Evolutionary conservation across 2,797 vertebrate genomes (phyloP), one percentile per base, ranked within the genome.

Genomic region (Enteromius viviparus): DNA sequence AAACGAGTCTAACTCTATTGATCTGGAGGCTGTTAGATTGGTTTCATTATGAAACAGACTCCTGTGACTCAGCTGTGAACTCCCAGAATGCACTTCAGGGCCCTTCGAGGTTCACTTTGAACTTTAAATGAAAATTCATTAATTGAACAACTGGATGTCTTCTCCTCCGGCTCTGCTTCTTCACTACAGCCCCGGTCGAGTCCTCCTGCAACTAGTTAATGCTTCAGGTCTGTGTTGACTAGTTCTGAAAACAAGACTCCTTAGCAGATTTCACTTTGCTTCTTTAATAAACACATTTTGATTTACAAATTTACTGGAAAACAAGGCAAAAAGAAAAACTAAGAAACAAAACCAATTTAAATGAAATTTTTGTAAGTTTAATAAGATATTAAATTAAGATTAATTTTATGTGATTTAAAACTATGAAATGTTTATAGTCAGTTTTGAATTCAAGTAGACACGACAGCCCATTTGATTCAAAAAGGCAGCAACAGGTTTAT

Each of bases 61-160:
- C 49, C 71, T 29, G 26, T 80, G 78, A 66, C 65, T 80, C 49
- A 29, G 29, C 68, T 42, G 49, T 71, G 78, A 80, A 80, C 51
- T 66, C 32, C 34, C 51, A 55, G n/a, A 21, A 51, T 80, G 49
- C 21, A 53, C 68, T 70, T 51, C 29, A 37, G 66, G 64, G 34
- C 62, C 21, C 78, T 80, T 55, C 45, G 12, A 70, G 65, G 14
- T 29, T 68, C n/a, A 58, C 78, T 80, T 80, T 80, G 78, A 71
- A 80, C 65, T 58, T 55, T 55, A 14, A 80, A 80, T 71, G 66
- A 71, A 80, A 80, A 55, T 40, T 14, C 71, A 74, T 74, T 34
- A 3, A 74, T 51, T 47, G 53, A 74, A 74, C 49, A 55, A 75
- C 29, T 53, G 71, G 49, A 75, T 53, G 71, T 6, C 29, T 74